Evolutionary conservation across 2,113 vertebrate genomes (phyloP), one percentile per base, ranked within the genome.

Genomic region (Xiphorhynchus elegans): DNA sequence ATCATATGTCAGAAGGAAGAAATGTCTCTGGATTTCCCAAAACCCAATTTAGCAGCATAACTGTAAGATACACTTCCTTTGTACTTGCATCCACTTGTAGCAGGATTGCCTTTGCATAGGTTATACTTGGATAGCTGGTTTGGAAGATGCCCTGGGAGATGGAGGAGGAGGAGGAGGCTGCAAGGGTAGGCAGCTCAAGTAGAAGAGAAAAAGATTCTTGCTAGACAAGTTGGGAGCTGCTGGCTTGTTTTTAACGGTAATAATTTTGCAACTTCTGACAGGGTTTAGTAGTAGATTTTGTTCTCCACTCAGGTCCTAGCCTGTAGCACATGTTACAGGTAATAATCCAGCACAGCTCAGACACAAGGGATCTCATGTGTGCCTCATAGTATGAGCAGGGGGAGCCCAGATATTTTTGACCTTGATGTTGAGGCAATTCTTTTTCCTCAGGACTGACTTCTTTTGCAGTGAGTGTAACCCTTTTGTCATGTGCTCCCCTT

Each of bases 401-500:
- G 23, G 59, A 1, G 2, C 42, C 77, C 70, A 75, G 49, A 80
- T 63, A 40, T 29, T 75, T 52, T 63, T 92, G 84, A 72, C 79
- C 68, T 83, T 66, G 75, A 17, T 69, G 64, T 44, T 28, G 33
- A 88, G 44, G 63, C 62, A 86, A 23, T 55, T 44, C 35, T 77
- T 92, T 73, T 84, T 52, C 2, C 63, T 87, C 49, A 33, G 68
- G n/a, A 86, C 31, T 0, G 0, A 25, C 11, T 88, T 92, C 33
- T 59, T 87, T 62, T 91, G 37, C 2, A 1, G 74, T 47, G 77
- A 86, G 16, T 6, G 0, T 72, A 93, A 92, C 86, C 64, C 59
- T 90, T 84, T 87, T 96, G 92, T 91, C 81, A 89, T 94, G 0
- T 39, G 60, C n/a, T 92, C 70, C 83, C 76, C 73, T 95, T 92